Conservation (phyloP, 2,797 vertebrate species). For the Enteromius fasciolatus region DNA sequence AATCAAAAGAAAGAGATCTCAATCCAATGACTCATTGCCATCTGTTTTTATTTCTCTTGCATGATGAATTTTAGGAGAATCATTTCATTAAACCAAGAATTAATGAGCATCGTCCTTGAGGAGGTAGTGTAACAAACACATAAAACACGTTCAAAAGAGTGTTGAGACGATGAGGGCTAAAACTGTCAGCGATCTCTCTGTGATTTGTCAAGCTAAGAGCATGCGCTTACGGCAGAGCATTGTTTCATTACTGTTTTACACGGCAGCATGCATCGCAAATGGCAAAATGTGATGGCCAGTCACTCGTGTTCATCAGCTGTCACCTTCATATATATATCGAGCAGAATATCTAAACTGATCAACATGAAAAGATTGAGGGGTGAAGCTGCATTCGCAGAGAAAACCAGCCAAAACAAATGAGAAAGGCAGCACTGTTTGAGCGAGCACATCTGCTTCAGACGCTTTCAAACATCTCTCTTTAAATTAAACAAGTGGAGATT, state of each 20-base stretch:
- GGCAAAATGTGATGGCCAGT: conserved; percentile 66
- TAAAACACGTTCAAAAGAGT: not conserved
- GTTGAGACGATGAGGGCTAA: not conserved
- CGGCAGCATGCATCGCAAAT: conserved; percentile 29
- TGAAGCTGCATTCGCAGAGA: conserved; percentile 44
- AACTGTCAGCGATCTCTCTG: not conserved
- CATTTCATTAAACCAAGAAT: not conserved
- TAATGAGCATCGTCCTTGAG: not conserved
- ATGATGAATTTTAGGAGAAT: not conserved
- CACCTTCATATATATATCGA: conserved; percentile 65
- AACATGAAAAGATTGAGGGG: conserved; percentile 66
- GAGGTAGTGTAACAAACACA: not conserved
- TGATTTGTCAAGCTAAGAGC: conserved; percentile 13
- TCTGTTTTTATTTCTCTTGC: not conserved
- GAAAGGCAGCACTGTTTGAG: conserved; percentile 33
- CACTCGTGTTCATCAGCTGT: conserved; percentile 71
- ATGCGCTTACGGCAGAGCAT: conserved; percentile 9
- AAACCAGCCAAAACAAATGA: not conserved
- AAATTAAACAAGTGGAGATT: conserved; percentile 54
- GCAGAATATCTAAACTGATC: conserved; percentile 69
- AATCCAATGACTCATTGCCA: not conserved
- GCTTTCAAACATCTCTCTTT: conserved; percentile 55
- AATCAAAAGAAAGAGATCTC: not conserved
- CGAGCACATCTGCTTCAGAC: conserved; percentile 52
- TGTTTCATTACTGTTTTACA: conserved; percentile 34